Base-by-base conservation (phyloP, 2,797 vertebrate species). In the Chelon labrosus region DNA sequence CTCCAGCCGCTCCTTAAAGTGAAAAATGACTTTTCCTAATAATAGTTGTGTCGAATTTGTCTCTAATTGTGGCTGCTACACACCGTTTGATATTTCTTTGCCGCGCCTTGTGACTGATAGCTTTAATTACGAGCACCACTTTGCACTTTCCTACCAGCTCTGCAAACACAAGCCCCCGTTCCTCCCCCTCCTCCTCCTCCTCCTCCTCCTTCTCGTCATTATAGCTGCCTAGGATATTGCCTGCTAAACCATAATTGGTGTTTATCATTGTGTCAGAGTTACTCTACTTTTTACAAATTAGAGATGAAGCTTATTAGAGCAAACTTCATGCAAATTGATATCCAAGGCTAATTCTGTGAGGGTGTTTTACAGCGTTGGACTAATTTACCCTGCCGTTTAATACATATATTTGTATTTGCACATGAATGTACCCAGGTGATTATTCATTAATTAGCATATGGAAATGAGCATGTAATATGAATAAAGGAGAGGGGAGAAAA, bases 381-480 rank as follows among this genome's bases (percentile, higher is more conserved):
- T 91, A 86, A 93, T 91, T 91, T 92, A 84, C 75, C 73, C 79
- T 56, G 68, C 74, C 66, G 52, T 88, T 90, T 90, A 89, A 89
- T 86, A 88, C 85, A 87, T 89, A 87, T 89, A 90, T 91, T 89
- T 93, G 89, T 90, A 92, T 94, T 92, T 90, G 89, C 91, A 91
- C 91, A 91, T 93, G 92, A 93, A 93, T 92, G 88, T 91, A 86
- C 88, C 88, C 88, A 91, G 87, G 90, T 94, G 92, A 94, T 94
- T 91, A 91, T 93, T 90, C 89, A 86, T 90, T 89, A 86, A 94
- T 94, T 94, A 93, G 91, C 91, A 92, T 93, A 92, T 92, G 91
- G 76, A 92, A 94, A 94, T 95, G 74, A 91, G 88, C 73, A 70
- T 89, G 90, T 89, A 88, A 91, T 92, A 90, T 85, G 90, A 90